Conservation (phyloP, 2,797 vertebrate species). For the Notamacropus eugenii region DNA sequence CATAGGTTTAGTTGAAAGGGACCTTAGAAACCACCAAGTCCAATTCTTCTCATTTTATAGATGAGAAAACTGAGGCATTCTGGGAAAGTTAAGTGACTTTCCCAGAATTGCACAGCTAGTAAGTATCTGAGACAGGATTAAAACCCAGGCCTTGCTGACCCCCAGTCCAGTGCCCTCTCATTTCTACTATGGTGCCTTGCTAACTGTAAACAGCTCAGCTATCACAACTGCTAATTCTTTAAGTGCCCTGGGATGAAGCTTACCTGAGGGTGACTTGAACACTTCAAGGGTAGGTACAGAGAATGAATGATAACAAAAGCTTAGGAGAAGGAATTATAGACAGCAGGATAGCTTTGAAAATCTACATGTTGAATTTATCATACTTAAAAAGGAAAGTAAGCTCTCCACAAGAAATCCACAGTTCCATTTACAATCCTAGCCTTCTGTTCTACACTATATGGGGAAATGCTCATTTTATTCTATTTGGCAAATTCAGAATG, state of each 20-base stretch:
- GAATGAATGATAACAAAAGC: neutral
- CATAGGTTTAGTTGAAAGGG: neutral
- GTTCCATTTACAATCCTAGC: neutral
- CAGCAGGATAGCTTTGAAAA: neutral
- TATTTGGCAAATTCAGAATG: neutral
- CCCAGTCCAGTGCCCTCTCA: fast-evolving
- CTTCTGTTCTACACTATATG: neutral
- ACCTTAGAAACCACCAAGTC: neutral
- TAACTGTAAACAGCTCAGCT: neutral
- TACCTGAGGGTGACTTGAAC: neutral
- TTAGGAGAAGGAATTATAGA: neutral
- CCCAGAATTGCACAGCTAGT: neutral
- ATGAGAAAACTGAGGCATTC: neutral
- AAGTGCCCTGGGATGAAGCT: neutral
- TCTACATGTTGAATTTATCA: neutral
- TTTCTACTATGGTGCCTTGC: neutral
- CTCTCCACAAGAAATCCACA: neutral
- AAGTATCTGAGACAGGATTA: neutral
- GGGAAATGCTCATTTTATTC: neutral
- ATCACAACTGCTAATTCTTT: neutral
- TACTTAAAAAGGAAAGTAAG: neutral
- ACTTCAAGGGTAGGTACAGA: neutral
- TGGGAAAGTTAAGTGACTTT: neutral
- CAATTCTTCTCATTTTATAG: neutral
- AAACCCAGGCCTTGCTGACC: no score